Conservation (phyloP, 2,888 invertebrate species). For the Lutraria lutraria region DNA sequence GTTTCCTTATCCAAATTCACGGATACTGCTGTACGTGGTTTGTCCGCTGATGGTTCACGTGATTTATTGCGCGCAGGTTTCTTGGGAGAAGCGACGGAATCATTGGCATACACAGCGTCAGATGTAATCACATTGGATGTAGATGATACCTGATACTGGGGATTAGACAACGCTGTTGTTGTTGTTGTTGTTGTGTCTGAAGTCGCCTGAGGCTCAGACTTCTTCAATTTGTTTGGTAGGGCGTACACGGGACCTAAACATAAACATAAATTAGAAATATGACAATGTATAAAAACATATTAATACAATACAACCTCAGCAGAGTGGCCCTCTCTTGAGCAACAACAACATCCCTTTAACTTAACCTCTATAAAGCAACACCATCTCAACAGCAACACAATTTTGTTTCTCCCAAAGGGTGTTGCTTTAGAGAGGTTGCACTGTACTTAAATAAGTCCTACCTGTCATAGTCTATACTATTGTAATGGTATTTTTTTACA, state of each 20-base stretch:
- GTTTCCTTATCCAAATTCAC: not conserved
- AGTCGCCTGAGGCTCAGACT: not conserved
- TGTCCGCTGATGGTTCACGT: not conserved
- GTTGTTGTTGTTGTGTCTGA: not conserved
- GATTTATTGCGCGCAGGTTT: not conserved
- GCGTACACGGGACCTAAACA: conserved; percentile 24
- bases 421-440: no score
- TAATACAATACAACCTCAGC: no score
- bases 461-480: no score
- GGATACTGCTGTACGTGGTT: not conserved
- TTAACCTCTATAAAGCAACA: no score
- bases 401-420: no score
- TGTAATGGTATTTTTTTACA: no score
- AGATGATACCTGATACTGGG: not conserved
- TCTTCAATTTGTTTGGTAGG: not conserved
- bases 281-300: not conserved
- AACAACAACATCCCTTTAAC: no score
- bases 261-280: not conserved
- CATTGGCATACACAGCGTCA: not conserved
- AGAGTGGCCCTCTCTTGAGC: no score
- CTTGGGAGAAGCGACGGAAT: not conserved
- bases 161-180: not conserved
- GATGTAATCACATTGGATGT: not conserved
- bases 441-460: no score
- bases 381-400: no score